Base-by-base conservation (phyloP, 2,888 invertebrate species). In the Danaus chrysippus region DNA sequence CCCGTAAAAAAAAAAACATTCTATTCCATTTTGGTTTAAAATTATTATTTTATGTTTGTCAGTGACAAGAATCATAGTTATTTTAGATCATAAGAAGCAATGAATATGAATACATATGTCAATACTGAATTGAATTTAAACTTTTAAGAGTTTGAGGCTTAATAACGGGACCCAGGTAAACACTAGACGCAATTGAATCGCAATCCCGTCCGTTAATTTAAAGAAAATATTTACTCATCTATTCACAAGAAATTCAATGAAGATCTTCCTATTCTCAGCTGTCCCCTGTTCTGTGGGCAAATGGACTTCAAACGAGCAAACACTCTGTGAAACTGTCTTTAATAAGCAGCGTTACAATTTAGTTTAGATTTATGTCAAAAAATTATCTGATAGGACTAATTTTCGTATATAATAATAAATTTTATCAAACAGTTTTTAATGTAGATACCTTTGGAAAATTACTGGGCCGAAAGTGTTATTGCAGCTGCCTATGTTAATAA, bases 181-280 rank as follows among this genome's bases (percentile, higher is more conserved):
- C 42, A 42, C 12, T 42, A 59, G 54, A 43, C 53, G 43, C 54
- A 43, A 19, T n/a, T 44, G 61, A 44, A 63, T 56, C 46, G 13
- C 42, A 58, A 57, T 54, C 61, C 59, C 43, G 46, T 42, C 17
- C n/a, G 10, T 59, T 64, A 59, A 64, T 66, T 58, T 59, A 64
- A 66, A 49, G 42, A 60, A 64, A 66, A 64, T 64, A 66, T 66
- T 64, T 64, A 58, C 58, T 58, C 42, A 58, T 53, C 53, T 56
- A 43, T 57, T 43, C 44, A 49, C 49, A 49, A 46, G 57, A 19
- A 57, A 49, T 53, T 42, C 63, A 64, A 54, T 58, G 54, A 52
- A 60, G 41, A 52, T 61, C 61, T 59, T 49, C 57, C 57, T 56
- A 59, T 17, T 54, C 58, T 42, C 61, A 17, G 44, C 19, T 13